Conservation (phyloP, 2,113 vertebrate species). For the Dunckerocampus dactyliophorus region DNA sequence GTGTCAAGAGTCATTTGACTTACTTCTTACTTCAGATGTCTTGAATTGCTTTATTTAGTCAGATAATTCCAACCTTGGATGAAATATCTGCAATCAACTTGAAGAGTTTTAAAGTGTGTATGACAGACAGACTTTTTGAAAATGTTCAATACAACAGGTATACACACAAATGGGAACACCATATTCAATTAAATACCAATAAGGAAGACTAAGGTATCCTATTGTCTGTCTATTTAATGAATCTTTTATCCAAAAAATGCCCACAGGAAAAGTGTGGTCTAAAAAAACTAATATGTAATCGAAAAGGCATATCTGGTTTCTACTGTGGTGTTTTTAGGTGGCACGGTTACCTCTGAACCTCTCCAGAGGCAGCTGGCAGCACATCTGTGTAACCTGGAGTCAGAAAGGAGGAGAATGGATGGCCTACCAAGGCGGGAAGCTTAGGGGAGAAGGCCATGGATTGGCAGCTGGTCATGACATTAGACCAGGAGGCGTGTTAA, state of each 20-base stretch:
- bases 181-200: conserved; percentile 22
- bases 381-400: conserved; percentile 89
- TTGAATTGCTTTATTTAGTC: no score
- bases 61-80: no score
- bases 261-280: conserved; percentile 35
- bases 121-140: conserved; percentile 1
- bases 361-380: conserved; percentile 86
- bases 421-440: conserved; percentile 82
- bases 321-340: conserved; percentile 68
- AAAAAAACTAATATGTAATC: conserved; percentile 10
- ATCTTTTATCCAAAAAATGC: conserved; percentile 45
- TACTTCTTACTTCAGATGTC: neutral
- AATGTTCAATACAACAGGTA: conserved; percentile 14
- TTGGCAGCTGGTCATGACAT: conserved; percentile 90
- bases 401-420: conserved; percentile 87
- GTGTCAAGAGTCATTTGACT: neutral
- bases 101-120: no score
- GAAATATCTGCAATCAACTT: neutral
- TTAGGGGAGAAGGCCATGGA: conserved; percentile 80
- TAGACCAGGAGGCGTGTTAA: conserved; percentile 84
- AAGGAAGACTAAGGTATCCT: conserved; percentile 22
- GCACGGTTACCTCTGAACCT: conserved; percentile 86
- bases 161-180: conserved; percentile 12
- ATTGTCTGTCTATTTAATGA: conserved; percentile 23
- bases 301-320: neutral